A percentile compares a stretch with the other conserved stretches of the same genome.
phyloP scores from a whole-genome alignment of 1,140 invertebrate species.

The Phocides pigmalion region DNA sequence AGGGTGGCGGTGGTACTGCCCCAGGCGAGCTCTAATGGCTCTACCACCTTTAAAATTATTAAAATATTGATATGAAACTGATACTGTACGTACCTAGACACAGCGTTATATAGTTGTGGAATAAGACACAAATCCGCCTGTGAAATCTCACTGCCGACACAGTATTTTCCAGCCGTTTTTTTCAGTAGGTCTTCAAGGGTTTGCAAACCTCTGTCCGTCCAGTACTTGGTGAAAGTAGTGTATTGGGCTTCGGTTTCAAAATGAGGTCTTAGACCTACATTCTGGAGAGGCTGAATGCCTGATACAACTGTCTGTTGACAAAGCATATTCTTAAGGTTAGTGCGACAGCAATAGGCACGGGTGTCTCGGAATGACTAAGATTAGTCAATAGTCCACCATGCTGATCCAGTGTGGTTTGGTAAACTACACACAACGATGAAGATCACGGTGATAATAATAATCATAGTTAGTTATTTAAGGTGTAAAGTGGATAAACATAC shows the following conservation, averaged over 20 bases:
- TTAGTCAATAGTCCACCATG: no score
- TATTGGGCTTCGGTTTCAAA: slow-evolving; percentile 89
- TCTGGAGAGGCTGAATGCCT: slow-evolving; percentile 98
- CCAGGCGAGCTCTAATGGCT: no score
- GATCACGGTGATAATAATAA: no score
- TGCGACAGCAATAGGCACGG: no score
- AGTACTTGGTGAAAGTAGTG: slow-evolving; percentile 92
- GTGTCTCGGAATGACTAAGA: no score
- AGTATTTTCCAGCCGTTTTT: slow-evolving; percentile 93
- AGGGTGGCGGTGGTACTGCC: no score
- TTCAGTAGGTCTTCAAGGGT: slow-evolving; percentile 93
- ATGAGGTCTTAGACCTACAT: slow-evolving; percentile 91
- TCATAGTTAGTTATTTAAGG: no score
- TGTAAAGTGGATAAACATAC: no score
- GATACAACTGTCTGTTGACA: slow-evolving; percentile 92
- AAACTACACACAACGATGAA: no score
- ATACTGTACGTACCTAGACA: slow-evolving; percentile 78
- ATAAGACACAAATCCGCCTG: slow-evolving; percentile 97
- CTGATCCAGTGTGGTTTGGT: no score
- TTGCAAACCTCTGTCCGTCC: slow-evolving; percentile 94
- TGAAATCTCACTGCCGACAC: slow-evolving; percentile 95
- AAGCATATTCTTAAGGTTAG: slow-evolving; percentile 61
- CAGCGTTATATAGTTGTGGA: slow-evolving; percentile 95
- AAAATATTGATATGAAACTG: no score
- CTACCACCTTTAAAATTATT: no score